Evolutionary conservation across 2,888 invertebrate species (phyloP).

Genomic region (Aphrophora alni): DNA sequence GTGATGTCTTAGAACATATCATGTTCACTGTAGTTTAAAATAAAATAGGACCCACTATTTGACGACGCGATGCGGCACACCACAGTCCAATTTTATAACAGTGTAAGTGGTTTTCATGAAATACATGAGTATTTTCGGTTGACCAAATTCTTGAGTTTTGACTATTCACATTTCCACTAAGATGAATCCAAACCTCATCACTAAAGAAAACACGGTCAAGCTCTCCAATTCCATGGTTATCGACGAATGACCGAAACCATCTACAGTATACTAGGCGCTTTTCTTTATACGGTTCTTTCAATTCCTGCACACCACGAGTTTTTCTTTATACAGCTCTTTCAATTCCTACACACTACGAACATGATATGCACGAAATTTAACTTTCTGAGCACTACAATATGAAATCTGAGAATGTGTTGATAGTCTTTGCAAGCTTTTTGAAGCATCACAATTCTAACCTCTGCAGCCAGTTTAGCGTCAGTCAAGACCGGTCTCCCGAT

Average conservation of each 20-base stretch:
- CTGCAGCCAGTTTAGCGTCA: constrained; percentile 10
- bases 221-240: constrained; percentile 16
- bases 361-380: constrained; percentile 10
- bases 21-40: not conserved
- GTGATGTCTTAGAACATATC: too few relatives aligned
- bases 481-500: constrained; percentile 3
- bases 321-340: constrained; percentile 9
- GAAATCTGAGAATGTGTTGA: not conserved
- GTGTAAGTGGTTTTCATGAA: not conserved
- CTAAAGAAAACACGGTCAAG: not conserved
- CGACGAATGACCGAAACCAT: constrained; percentile 18
- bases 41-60: not conserved
- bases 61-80: not conserved
- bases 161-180: not conserved
- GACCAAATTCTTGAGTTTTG: not conserved
- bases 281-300: constrained; percentile 14
- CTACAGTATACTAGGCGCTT: not conserved
- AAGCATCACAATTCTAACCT: constrained; percentile 10
- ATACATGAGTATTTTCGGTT: not conserved
- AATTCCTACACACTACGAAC: constrained; percentile 9
- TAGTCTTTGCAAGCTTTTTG: constrained; percentile 10
- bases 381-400: not conserved
- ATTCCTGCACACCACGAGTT: not conserved
- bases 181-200: too few relatives aligned
- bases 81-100: not conserved